These are phyloP conservation scores for Chrysolina oricalcia DNA, from an alignment of 2,888 invertebrate species.

Conservation along the genomic window DNA sequence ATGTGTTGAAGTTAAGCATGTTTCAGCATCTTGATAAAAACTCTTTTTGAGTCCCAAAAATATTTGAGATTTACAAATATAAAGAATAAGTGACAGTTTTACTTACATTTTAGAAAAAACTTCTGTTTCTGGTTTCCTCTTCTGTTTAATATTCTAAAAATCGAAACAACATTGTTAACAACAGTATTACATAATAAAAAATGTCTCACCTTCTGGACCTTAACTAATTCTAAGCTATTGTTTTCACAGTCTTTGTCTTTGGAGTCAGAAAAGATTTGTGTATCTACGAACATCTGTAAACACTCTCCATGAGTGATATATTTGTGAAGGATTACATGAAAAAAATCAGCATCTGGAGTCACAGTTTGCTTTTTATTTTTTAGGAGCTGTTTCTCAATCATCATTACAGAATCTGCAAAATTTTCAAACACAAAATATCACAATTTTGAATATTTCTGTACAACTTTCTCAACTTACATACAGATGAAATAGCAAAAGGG, in stretches of 20 bases:
- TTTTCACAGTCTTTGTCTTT: slow-evolving; percentile 42
- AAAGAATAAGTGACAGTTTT: background rate
- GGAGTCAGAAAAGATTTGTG: slow-evolving; percentile 27
- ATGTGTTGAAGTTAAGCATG: too few relatives aligned
- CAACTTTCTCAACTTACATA: slow-evolving; percentile 67
- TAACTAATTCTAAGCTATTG: slow-evolving; percentile 4
- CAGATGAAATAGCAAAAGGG: slow-evolving; percentile 71
- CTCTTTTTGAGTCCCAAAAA: too few relatives aligned
- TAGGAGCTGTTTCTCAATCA: slow-evolving; percentile 70
- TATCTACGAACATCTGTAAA: slow-evolving; percentile 52
- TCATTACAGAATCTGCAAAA: slow-evolving; percentile 70
- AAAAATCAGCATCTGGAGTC: slow-evolving; percentile 66
- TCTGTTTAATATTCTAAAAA: slow-evolving; percentile 52
- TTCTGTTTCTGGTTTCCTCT: slow-evolving; percentile 58
- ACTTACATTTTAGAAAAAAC: slow-evolving; percentile 59
- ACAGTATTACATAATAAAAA: background rate
- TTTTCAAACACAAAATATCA: background rate
- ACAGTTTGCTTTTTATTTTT: slow-evolving; percentile 60
- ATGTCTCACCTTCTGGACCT: background rate
- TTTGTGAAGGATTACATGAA: slow-evolving; percentile 56
- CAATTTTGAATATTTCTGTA: background rate
- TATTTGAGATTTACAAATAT: background rate
- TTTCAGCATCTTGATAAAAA: too few relatives aligned
- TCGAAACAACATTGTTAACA: slow-evolving; percentile 1
- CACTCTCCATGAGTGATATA: slow-evolving; percentile 57